These are phyloP conservation scores for Tragelaphus imberbis DNA, from an alignment of 2,113 vertebrate species.

Conservation along the genomic window DNA sequence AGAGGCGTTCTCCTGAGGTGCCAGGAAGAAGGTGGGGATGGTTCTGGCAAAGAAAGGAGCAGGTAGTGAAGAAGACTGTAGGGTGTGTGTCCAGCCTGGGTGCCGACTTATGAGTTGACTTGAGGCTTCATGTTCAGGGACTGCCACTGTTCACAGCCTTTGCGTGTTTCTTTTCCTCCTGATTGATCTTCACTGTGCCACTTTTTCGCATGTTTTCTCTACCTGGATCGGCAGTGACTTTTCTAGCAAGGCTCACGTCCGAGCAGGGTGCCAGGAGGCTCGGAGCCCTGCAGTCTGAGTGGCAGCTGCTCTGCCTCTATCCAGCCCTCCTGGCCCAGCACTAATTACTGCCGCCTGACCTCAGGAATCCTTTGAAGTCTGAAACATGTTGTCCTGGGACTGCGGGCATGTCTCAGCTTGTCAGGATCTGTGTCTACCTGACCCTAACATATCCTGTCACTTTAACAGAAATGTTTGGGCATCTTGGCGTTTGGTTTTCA, in stretches of 20 bases:
- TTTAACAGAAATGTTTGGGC: background rate
- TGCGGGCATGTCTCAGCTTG: background rate
- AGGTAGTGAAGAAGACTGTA: fast-evolving
- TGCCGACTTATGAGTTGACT: background rate
- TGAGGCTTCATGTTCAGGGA: fast-evolving
- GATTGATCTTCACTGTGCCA: fast-evolving
- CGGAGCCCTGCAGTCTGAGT: background rate
- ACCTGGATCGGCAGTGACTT: background rate
- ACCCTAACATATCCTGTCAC: background rate
- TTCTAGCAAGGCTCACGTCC: background rate
- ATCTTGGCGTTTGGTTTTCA: background rate
- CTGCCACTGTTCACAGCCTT: fast-evolving
- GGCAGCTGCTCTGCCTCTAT: background rate
- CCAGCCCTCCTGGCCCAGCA: background rate
- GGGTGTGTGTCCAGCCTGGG: fast-evolving
- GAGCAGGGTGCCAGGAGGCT: background rate
- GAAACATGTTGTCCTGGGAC: background rate
- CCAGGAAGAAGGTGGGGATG: background rate
- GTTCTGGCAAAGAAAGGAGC: background rate
- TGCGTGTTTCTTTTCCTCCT: background rate
- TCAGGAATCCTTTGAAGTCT: background rate
- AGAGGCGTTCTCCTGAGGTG: background rate
- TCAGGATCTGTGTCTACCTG: background rate
- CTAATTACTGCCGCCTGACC: background rate
- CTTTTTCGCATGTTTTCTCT: background rate